These are phyloP conservation scores for Dasysyrphus tricinctus DNA, from an alignment of 2,888 invertebrate genomes.

Conservation along the genomic window DNA sequence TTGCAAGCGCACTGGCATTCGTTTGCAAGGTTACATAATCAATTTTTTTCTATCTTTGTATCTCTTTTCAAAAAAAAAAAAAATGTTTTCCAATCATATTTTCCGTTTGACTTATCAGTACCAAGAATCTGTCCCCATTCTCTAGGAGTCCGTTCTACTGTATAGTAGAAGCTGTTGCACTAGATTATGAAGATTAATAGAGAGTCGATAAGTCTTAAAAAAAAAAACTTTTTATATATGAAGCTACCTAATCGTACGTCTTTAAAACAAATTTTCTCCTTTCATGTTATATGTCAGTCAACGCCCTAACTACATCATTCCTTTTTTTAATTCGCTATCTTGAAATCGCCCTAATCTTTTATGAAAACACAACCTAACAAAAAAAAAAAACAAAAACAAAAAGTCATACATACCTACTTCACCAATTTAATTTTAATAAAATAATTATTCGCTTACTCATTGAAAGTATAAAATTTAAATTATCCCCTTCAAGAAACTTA, in stretches of 20 bases:
- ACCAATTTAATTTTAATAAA: too few species aligned
- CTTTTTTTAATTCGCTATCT: background rate
- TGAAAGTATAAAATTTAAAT: too few species aligned
- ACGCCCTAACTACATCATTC: background rate
- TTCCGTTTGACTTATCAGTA: background rate
- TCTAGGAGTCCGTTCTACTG: background rate
- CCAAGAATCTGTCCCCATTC: background rate
- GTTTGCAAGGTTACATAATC: background rate
- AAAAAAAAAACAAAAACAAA: too few species aligned
- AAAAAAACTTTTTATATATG: background rate
- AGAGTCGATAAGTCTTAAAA: background rate
- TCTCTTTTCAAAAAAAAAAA: background rate
- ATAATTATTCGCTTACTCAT: too few species aligned
- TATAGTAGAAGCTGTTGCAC: background rate
- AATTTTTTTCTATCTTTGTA: too few species aligned
- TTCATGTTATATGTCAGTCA: background rate
- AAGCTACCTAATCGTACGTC: background rate
- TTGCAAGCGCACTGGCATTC: background rate
- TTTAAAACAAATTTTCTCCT: background rate
- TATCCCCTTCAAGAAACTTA: background rate
- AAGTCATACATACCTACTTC: too few species aligned
- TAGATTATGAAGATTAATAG: background rate
- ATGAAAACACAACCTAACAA: too few species aligned
- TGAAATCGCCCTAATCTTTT: background rate
- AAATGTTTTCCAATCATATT: background rate